Evolutionary conservation across 2,888 invertebrate species (phyloP).

Genomic region (Acheta domesticus): DNA sequence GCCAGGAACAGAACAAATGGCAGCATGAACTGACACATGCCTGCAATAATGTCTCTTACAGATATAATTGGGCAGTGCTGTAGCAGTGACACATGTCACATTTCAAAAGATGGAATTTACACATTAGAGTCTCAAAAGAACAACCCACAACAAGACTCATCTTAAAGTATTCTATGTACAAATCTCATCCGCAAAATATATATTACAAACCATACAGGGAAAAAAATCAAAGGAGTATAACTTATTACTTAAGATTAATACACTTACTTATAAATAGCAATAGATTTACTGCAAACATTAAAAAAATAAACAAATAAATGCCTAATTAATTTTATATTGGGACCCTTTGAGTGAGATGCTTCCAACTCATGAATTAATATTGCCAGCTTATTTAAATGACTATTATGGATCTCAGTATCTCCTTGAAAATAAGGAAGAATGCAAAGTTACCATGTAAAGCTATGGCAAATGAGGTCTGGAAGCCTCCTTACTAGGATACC

Average conservation of each 20-base stretch:
- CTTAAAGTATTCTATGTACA: slow-evolving; percentile 3
- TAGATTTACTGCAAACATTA: neutral
- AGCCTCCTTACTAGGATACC: no score
- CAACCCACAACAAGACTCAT: neutral
- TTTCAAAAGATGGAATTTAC: neutral
- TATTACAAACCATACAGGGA: neutral
- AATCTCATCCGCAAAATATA: neutral
- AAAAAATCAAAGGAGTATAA: neutral
- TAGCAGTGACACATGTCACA: neutral
- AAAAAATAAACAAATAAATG: neutral
- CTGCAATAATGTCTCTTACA: neutral
- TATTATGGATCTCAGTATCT: neutral
- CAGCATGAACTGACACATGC: neutral
- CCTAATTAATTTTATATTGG: neutral
- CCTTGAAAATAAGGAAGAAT: neutral
- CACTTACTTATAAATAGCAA: neutral
- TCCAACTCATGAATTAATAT: no score
- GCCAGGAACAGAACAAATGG: neutral
- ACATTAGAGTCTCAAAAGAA: neutral
- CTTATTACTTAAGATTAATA: slow-evolving; percentile 12
- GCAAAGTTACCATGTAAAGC: no score
- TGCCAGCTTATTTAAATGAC: no score
- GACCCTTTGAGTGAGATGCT: no score
- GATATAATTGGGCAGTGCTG: slow-evolving; percentile 18
- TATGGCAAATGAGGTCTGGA: no score